phyloP scores from a whole-genome alignment of 2,797 vertebrate species.

The Pipistrellus nathusii region DNA sequence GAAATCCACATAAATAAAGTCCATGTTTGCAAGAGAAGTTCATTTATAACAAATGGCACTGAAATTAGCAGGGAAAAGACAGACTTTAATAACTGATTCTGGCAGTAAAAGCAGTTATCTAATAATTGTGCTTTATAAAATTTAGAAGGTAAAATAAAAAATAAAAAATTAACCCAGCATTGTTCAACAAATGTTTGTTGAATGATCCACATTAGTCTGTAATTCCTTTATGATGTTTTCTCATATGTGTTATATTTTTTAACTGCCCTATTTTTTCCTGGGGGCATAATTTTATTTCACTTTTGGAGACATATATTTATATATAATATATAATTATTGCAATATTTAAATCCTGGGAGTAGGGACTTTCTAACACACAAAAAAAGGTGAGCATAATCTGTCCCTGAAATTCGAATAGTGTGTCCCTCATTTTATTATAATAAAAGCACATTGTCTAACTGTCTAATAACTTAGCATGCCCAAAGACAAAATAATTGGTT shows the following conservation, averaged over 20 bases:
- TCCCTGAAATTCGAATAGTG: background rate
- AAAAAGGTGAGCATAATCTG: background rate
- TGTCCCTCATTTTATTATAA: background rate
- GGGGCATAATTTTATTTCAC: background rate
- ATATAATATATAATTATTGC: background rate
- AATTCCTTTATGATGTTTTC: background rate
- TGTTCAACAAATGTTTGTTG: background rate
- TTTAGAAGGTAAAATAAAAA: constrained; percentile 29
- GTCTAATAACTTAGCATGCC: background rate
- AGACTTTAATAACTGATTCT: background rate
- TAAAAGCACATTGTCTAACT: background rate
- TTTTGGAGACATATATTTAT: background rate
- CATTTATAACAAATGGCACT: constrained; percentile 23
- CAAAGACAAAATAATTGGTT: background rate
- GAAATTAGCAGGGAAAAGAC: constrained; percentile 42
- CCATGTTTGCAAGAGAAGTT: background rate
- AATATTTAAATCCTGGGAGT: background rate
- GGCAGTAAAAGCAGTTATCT: background rate
- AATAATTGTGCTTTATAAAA: constrained; percentile 6
- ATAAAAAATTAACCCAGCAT: background rate
- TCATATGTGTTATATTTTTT: constrained; percentile 55
- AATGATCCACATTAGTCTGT: background rate
- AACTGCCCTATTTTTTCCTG: background rate
- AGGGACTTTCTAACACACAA: background rate
- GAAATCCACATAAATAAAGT: background rate